These are phyloP conservation scores for Rhabdornis inornatus DNA, from an alignment of 2,113 vertebrate species.

Conservation along the genomic window DNA sequence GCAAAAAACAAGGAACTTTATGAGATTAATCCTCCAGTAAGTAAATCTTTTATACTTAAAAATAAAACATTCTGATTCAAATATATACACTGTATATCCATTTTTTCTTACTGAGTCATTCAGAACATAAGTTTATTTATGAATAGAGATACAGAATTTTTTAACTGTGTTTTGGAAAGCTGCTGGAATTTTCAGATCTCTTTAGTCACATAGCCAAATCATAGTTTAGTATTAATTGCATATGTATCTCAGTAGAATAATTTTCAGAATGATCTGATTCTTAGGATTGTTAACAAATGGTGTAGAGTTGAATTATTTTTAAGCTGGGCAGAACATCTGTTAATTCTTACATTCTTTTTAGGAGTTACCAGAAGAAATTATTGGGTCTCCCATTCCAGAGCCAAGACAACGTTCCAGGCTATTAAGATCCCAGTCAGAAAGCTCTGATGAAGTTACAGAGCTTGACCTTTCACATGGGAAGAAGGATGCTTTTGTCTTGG, in stretches of 20 bases:
- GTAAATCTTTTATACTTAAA: conserved; percentile 34
- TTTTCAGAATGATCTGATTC: not conserved
- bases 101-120: not conserved
- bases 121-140: not conserved
- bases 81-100: too few species aligned
- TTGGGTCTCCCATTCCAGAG: conserved; percentile 94
- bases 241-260: not conserved
- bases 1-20: conserved; percentile 93
- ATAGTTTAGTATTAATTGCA: not conserved
- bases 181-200: not conserved
- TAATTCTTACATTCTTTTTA: conserved; percentile 37
- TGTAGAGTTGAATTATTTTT: not conserved
- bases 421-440: conserved; percentile 94
- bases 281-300: not conserved
- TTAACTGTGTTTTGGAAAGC: not conserved
- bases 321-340: not conserved
- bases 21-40: conserved; percentile 92
- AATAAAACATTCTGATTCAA: not conserved
- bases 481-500: conserved; percentile 97
- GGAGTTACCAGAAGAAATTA: conserved; percentile 84
- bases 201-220: not conserved
- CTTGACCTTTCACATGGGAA: conserved; percentile 97
- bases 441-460: conserved; percentile 93
- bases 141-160: not conserved
- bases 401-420: conserved; percentile 89